Base-by-base conservation (phyloP, 2,888 invertebrate genomes). In the Tetrapedia diversipes region DNA sequence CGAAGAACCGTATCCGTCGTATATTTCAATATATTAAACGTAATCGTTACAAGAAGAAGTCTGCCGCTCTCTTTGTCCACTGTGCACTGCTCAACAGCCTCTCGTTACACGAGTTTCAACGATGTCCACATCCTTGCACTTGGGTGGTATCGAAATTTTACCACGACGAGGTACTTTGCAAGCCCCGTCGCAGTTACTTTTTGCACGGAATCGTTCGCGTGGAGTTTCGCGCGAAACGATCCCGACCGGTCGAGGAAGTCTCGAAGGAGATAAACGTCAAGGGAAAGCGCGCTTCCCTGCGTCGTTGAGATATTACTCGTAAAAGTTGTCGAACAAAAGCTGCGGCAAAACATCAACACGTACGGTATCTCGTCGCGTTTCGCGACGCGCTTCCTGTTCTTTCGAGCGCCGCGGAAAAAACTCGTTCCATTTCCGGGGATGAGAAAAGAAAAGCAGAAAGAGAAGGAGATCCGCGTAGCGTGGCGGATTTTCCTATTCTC, bases 251-350 rank as follows among this genome's bases (percentile, higher is more conserved):
- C 49, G 29, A 45, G 60, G 39, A 68, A 63, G 32, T 10, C 76
- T 64, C 41, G 59, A 14, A 34, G 51, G 72, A 60, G 69, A 80
- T 78, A 81, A 80, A 80, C 65, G 75, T 79, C 68, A 68, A 59
- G 51, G 4, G 4, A n/a, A 51, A 56, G 43, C 34, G 11, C 49
- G 45, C 47, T 65, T 67, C 19, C 29, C 68, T 10, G 6, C 43
- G 29, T 29, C 34, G n/a, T 74, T n/a, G 74, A 80, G 66, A 81
- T 75, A 80, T 81, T 79, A 70, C 81, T 64, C 69, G 53, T 70
- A 73, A 81, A n/a, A 78, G 29, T 60, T 39, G 32, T 34, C 32
- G 49, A 64, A 64, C 66, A 66, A 67, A 73, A 67, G 41, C 51
- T 34, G 34, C 41, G 14, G 53, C 19, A 16, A 51, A 65, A 64